Evolutionary conservation across 2,797 vertebrate species (phyloP).

Genomic region (Sorex maritimensis): DNA sequence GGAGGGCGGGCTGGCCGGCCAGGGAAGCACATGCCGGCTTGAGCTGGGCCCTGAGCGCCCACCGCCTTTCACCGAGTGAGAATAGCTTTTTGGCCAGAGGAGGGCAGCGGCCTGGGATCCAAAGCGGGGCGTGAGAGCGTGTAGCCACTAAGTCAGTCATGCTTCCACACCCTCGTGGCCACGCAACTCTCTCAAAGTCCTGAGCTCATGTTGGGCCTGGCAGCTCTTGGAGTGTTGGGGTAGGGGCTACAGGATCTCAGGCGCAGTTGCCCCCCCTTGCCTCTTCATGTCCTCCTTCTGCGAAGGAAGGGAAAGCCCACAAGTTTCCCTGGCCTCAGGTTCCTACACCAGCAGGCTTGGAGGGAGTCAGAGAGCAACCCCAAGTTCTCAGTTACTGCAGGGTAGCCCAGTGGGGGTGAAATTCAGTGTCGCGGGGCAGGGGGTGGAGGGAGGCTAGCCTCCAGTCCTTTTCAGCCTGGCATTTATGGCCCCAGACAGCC

Average conservation of each 20-base stretch:
- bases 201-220: neutral
- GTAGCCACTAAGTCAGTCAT: neutral
- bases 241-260: neutral
- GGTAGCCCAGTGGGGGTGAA: conserved; percentile 76
- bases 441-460: conserved; percentile 72
- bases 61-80: conserved; percentile 44
- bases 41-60: neutral
- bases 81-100: neutral
- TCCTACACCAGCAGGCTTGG: neutral
- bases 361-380: conserved; percentile 72
- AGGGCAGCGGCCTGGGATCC: neutral
- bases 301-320: neutral
- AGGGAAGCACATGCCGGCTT: conserved; percentile 78
- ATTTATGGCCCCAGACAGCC: conserved; percentile 90
- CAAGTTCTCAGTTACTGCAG: conserved; percentile 87
- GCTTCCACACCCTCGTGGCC: conserved; percentile 20
- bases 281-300: neutral
- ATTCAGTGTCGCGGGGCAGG: conserved; percentile 83
- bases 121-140: neutral
- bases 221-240: conserved; percentile 26
- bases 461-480: conserved; percentile 69
- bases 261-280: neutral
- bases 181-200: neutral
- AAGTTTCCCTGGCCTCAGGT: neutral
- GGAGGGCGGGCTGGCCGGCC: conserved; percentile 68